Conservation (phyloP, 2,113 vertebrate genomes). For the Siphamia tubifer region DNA sequence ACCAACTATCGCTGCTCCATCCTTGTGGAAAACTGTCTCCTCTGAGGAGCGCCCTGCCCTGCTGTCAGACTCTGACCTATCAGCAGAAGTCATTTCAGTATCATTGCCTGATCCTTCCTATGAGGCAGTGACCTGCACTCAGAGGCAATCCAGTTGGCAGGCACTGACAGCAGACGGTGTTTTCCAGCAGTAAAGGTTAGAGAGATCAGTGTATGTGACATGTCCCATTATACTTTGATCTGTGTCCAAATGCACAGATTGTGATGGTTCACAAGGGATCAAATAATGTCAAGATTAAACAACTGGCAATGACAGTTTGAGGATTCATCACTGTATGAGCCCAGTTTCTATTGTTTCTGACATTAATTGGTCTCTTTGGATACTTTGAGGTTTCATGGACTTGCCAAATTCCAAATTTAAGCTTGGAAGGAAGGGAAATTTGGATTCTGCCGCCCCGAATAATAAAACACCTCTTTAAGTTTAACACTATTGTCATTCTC, state of each 20-base stretch:
- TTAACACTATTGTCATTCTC: no score
- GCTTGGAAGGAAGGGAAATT: neutral
- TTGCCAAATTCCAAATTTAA: neutral
- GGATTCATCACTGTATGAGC: neutral
- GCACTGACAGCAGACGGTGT: conserved; percentile 12
- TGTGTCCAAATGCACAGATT: conserved; percentile 13
- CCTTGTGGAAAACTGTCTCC: neutral
- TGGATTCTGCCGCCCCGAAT: neutral
- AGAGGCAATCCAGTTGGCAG: conserved; percentile 32
- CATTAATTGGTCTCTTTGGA: neutral
- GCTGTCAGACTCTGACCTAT: neutral
- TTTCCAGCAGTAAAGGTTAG: conserved; percentile 44
- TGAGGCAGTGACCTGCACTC: neutral
- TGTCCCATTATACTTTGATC: conserved; percentile 24
- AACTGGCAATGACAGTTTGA: neutral
- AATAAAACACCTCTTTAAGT: neutral
- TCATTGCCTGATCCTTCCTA: conserved; percentile 10
- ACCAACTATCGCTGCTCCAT: neutral
- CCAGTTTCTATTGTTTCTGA: neutral
- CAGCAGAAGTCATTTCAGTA: neutral
- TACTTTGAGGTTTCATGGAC: neutral
- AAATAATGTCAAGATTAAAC: conserved; percentile 24
- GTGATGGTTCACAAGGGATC: conserved; percentile 34
- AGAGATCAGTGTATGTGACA: conserved; percentile 28
- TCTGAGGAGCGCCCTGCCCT: neutral